Evolutionary conservation across 1,140 invertebrate species (phyloP), one percentile per base, ranked within the genome.

Genomic region (Tetraneura akinire): DNA sequence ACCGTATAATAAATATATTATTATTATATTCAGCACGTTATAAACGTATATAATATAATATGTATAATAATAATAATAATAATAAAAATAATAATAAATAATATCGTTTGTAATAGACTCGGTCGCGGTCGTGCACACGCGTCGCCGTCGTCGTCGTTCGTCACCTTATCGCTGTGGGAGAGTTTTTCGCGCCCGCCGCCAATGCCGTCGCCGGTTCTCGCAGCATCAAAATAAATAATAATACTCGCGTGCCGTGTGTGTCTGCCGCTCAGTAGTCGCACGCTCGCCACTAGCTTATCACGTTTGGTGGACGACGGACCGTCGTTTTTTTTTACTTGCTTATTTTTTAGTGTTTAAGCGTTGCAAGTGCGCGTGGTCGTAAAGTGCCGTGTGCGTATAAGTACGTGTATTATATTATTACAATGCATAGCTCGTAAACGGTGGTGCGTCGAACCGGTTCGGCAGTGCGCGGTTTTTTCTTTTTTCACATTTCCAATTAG

Each of bases 121-220:
- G 26, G 13, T 60, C 37, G n/a, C 62, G 32, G 62, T 66, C 32
- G 32, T 26, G 26, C 26, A 23, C 26, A 23, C 60, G 16, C 64
- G n/a, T 18, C 51, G 51, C n/a, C 51, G 8, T 47, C 16, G 16
- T 5, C n/a, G n/a, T n/a, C n/a, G n/a, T n/a, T n/a, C n/a, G n/a
- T n/a, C n/a, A 47, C 29, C n/a, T 23, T 16, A 21, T 13, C 64
- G 66, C 29, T 45, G 68, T 71, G 45, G 68, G 68, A 71, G 68
- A 71, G 45, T 29, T 11, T 0, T 23, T 21, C n/a, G 13, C 64
- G 64, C n/a, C n/a, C 18, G 26, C 57, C 26, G 16, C n/a, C n/a
- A n/a, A n/a, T n/a, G n/a, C 32, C 32, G 16, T 3, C 32, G 32
- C 62, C 10, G 64, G 32, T 47, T 10, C 37, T 14, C 66, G 45